Evolutionary conservation across 2,888 invertebrate species (phyloP).

Genomic region (Drosophila austrosaltans): DNA sequence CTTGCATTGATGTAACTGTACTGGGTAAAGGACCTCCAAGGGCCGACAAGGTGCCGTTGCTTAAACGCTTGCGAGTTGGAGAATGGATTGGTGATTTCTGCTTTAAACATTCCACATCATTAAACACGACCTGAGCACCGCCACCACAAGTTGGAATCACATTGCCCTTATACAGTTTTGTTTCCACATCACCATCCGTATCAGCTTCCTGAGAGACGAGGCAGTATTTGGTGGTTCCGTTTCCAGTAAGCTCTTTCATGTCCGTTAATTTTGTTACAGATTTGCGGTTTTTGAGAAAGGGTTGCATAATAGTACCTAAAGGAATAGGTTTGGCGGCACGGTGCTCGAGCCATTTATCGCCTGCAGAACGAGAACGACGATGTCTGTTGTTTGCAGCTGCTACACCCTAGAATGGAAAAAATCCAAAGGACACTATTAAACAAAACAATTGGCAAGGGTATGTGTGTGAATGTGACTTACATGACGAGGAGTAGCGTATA

Average conservation of each 20-base stretch:
- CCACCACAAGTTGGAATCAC: conserved; percentile 97
- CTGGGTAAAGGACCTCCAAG: conserved; percentile 63
- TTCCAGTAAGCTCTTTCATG: conserved; percentile 89
- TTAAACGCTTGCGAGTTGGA: conserved; percentile 83
- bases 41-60: conserved; percentile 67
- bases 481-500: conserved; percentile 74
- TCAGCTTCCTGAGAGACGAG: conserved; percentile 96
- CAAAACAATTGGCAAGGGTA: too few relatives aligned
- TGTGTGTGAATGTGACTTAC: conserved; percentile 32
- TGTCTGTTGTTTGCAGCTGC: conserved; percentile 89
- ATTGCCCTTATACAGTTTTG: conserved; percentile 96
- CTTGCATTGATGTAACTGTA: conserved; percentile 67
- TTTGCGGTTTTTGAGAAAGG: conserved; percentile 91
- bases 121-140: conserved; percentile 97
- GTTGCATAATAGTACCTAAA: conserved; percentile 95
- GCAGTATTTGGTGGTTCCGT: conserved; percentile 93
- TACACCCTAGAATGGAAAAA: conserved; percentile 84
- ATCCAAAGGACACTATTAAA: not conserved
- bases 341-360: conserved; percentile 94
- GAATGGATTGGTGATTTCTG: conserved; percentile 89
- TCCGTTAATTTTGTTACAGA: conserved; percentile 92
- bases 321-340: conserved; percentile 91
- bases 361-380: conserved; percentile 92
- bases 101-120: conserved; percentile 95
- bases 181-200: conserved; percentile 95